Evolutionary conservation across 2,888 invertebrate species (phyloP).

Genomic region (Chloromyia formosa): DNA sequence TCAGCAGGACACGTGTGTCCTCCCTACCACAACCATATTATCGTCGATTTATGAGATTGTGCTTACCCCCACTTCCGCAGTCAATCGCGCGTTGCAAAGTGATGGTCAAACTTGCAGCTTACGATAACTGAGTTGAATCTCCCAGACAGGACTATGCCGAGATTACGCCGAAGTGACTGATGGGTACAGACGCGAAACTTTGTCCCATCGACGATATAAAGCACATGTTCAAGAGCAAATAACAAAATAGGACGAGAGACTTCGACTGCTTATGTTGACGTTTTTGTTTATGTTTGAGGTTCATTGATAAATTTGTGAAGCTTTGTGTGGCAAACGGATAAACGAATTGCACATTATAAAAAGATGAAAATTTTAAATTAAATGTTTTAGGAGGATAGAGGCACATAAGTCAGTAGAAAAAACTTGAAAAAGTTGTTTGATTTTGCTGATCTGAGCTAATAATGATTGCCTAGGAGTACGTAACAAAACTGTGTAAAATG

Average conservation of each 20-base stretch:
- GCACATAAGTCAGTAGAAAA: too few relatives aligned
- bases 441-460: too few relatives aligned
- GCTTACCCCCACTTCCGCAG: neutral
- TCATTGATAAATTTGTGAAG: constrained; percentile 39
- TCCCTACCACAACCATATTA: constrained; percentile 9
- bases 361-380: too few relatives aligned
- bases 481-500: too few relatives aligned
- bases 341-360: neutral
- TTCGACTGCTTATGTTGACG: constrained; percentile 1
- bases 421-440: too few relatives aligned
- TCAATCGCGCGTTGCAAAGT: neutral
- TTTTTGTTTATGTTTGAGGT: constrained; percentile 21
- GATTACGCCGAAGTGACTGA: constrained; percentile 7
- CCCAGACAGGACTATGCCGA: constrained; percentile 12
- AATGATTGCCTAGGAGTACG: too few relatives aligned
- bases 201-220: neutral
- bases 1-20: constrained; percentile 7
- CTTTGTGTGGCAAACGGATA: neutral
- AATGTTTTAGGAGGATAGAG: too few relatives aligned
- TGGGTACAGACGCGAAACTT: constrained; percentile 8
- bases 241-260: neutral
- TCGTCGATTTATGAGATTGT: neutral
- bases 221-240: constrained; percentile 27
- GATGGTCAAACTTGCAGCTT: constrained; percentile 11
- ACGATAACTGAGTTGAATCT: constrained; percentile 31